Evolutionary conservation across 2,797 vertebrate species (phyloP), one percentile per base, ranked within the genome.

Genomic region (Odontamblyopus rebecca): DNA sequence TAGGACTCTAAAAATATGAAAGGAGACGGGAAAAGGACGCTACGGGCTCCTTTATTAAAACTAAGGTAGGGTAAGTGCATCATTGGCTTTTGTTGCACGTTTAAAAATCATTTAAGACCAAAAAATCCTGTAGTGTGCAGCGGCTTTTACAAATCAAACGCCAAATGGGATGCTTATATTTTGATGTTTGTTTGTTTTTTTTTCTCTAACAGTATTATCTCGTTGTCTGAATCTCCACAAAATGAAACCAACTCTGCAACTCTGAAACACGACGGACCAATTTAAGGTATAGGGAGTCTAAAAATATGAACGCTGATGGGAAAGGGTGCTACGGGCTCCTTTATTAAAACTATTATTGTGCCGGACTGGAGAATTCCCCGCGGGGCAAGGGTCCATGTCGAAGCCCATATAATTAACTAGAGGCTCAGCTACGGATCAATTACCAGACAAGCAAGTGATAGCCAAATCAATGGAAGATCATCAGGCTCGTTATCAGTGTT

Each of bases 381-480:
- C 30, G 59, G 95, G 95, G 96, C 93, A 82, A 77, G 94, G 87
- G 95, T 95, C 96, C 96, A 96, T 97, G 97, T 98, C 97, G 95
- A 96, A 98, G 96, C 96, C 96, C 95, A 97, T 97, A 98, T 99
- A 99, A 99, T 99, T 99, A 99, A 99, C 97, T 98, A 97, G 95
- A 97, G 95, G 95, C 97, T 97, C 96, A 97, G 97, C 97, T 98
- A 98, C 95, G 97, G 97, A 98, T 99, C 97, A 99, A 99, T 99
- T 99, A 98, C 97, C 96, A 98, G 97, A 99, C 97, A 98, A 98
- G 97, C 96, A 98, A 98, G 97, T 98, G 97, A 99, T 99, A 96
- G 97, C 95, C 95, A 96, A 97, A 98, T 99, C 97, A 98, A 99
- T 99, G 96, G 95, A 96, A 99, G 97, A 99, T 99, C 97, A 99